phyloP scores from a whole-genome alignment of 2,888 invertebrate genomes.

The Plagodis dolabraria region DNA sequence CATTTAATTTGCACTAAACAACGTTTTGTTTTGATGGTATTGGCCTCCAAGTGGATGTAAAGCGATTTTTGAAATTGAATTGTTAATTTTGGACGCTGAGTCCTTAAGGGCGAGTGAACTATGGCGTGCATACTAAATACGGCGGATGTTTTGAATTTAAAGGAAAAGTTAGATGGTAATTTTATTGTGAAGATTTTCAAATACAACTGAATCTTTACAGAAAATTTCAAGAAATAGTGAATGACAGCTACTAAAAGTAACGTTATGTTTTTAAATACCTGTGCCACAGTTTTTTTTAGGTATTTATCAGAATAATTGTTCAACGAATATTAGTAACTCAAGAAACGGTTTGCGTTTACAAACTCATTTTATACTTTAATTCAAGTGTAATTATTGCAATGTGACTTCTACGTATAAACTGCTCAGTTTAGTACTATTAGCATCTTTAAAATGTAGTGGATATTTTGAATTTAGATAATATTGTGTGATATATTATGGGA shows the following conservation, averaged over 20 bases:
- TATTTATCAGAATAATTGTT: no score
- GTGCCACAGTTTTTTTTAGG: no score
- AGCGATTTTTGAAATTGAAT: conserved; percentile 44
- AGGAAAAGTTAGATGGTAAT: conserved; percentile 35
- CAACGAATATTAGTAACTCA: no score
- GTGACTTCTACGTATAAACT: no score
- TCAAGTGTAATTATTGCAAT: no score
- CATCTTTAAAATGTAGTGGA: no score
- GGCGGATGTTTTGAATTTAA: conserved; percentile 35
- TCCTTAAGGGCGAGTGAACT: conserved; percentile 38
- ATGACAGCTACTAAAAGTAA: conserved; percentile 2
- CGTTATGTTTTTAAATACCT: not conserved
- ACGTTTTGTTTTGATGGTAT: conserved; percentile 67
- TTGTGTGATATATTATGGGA: no score
- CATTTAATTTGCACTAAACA: conserved; percentile 83
- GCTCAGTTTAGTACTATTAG: no score
- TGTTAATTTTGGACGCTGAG: conserved; percentile 39
- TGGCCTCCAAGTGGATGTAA: conserved; percentile 49
- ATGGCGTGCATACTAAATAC: conserved; percentile 38
- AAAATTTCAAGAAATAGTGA: conserved; percentile 6
- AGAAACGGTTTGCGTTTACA: no score
- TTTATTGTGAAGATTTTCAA: conserved; percentile 30
- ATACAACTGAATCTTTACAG: conserved; percentile 27
- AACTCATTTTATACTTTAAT: no score
- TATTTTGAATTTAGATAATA: no score